Conservation (phyloP, 2,113 vertebrate genomes). For the Ceratotherium simum region DNA sequence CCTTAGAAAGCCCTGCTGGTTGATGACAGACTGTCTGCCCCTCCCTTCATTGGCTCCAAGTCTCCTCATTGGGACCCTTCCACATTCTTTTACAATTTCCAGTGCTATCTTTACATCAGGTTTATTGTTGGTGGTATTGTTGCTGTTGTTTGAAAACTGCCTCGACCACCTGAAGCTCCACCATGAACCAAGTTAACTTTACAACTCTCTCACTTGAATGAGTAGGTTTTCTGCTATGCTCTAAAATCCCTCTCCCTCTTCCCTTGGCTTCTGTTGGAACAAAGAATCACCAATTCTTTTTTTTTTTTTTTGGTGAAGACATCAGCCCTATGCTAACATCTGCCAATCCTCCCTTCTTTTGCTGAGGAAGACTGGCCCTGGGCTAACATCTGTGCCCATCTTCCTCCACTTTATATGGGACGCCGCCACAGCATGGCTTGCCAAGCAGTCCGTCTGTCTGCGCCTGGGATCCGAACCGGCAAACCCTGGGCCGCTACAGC, state of each 20-base stretch:
- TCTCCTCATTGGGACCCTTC: not conserved
- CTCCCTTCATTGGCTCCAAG: not conserved
- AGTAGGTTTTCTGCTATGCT: not conserved
- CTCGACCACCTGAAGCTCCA: not conserved
- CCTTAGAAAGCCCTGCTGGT: too few species aligned
- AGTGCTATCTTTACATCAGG: not conserved
- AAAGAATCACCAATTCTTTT: not conserved
- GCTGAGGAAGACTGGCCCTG: too few species aligned
- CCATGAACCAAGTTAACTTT: not conserved
- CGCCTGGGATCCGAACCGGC: too few species aligned
- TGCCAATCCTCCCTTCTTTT: too few species aligned
- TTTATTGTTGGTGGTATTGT: not conserved
- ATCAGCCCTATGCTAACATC: too few species aligned
- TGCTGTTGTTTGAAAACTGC: not conserved
- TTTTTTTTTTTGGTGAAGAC: too few species aligned
- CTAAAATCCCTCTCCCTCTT: not conserved
- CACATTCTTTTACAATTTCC: not conserved
- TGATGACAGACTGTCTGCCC: not conserved
- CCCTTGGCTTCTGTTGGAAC: not conserved
- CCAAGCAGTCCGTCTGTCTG: too few species aligned
- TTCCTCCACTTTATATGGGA: too few species aligned
- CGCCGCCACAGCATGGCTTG: too few species aligned
- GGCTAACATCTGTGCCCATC: too few species aligned
- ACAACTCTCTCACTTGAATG: not conserved
- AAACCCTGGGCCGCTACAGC: too few species aligned